Conservation (phyloP, 64 coral and sea anemone species). For the Montipora capricornis region DNA sequence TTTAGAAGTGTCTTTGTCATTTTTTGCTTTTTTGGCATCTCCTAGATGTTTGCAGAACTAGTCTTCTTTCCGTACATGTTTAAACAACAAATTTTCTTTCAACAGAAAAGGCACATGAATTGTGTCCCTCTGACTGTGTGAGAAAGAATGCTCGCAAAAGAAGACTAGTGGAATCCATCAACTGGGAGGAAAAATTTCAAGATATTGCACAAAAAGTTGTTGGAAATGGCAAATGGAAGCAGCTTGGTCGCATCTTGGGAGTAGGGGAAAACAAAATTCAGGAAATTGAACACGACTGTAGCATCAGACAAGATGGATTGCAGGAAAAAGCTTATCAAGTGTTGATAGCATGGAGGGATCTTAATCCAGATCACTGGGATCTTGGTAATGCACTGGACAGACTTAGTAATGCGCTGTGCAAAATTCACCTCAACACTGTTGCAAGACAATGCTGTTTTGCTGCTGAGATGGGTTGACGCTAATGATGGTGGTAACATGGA, state of each 20-base stretch:
- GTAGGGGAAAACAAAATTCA: slow-evolving; percentile 71
- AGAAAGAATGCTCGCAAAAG: slow-evolving; percentile 88
- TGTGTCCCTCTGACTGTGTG: slow-evolving; percentile 6
- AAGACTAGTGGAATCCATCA: slow-evolving; percentile 33
- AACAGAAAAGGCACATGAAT: slow-evolving; percentile 33
- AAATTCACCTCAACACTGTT: slow-evolving; percentile 62
- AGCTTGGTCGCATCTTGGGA: slow-evolving; percentile 73
- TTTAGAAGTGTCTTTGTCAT: too few relatives aligned
- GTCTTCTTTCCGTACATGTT: too few relatives aligned
- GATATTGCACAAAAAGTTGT: slow-evolving; percentile 71
- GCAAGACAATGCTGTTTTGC: slow-evolving; percentile 78
- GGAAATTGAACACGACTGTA: slow-evolving; percentile 84
- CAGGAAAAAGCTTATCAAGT: slow-evolving; percentile 90
- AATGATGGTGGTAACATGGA: too few relatives aligned
- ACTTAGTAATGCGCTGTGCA: slow-evolving; percentile 66
- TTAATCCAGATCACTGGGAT: slow-evolving; percentile 76
- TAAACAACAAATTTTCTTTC: background rate
- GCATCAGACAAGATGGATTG: slow-evolving; percentile 70
- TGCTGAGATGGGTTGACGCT: slow-evolving; percentile 69
- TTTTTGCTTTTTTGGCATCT: too few relatives aligned
- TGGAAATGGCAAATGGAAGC: slow-evolving; percentile 79
- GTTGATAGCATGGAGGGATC: slow-evolving; percentile 82
- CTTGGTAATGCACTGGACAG: background rate
- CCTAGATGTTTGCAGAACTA: too few relatives aligned
- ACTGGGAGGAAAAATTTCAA: slow-evolving; percentile 75